Conservation (phyloP, 1,140 invertebrate genomes). For the Cardiocondyla obscurior region DNA sequence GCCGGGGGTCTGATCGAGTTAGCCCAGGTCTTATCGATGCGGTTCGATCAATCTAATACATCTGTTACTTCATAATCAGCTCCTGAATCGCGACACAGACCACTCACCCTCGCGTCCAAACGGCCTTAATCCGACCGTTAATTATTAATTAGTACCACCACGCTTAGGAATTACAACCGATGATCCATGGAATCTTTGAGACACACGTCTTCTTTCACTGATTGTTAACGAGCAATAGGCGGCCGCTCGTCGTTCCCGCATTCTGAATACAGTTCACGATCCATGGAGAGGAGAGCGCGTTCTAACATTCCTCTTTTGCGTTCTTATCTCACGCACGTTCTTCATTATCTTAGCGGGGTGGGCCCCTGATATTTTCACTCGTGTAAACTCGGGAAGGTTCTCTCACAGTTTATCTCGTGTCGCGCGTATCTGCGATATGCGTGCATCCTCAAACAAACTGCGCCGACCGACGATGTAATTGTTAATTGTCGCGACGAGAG, state of each 20-base stretch:
- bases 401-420: neutral
- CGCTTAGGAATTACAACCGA: neutral
- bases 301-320: neutral
- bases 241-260: neutral
- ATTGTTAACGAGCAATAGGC: conserved; percentile 22
- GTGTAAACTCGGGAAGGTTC: neutral
- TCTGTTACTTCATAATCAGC: conserved; percentile 57
- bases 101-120: conserved; percentile 54
- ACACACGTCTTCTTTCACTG: conserved; percentile 4
- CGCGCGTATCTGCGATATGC: neutral
- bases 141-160: conserved; percentile 44
- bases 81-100: conserved; percentile 24
- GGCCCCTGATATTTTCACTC: neutral
- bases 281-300: neutral
- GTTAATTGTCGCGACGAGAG: neutral
- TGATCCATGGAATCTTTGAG: neutral
- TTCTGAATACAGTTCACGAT: neutral
- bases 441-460: conserved; percentile 28
- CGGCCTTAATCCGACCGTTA: conserved; percentile 73
- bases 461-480: neutral
- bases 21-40: conserved; percentile 15
- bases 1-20: neutral
- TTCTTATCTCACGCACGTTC: neutral
- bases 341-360: neutral
- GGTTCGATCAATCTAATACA: conserved; percentile 29